These are phyloP conservation scores for Ophonus ardosiacus DNA, from an alignment of 2,888 invertebrate genomes.

Conservation along the genomic window DNA sequence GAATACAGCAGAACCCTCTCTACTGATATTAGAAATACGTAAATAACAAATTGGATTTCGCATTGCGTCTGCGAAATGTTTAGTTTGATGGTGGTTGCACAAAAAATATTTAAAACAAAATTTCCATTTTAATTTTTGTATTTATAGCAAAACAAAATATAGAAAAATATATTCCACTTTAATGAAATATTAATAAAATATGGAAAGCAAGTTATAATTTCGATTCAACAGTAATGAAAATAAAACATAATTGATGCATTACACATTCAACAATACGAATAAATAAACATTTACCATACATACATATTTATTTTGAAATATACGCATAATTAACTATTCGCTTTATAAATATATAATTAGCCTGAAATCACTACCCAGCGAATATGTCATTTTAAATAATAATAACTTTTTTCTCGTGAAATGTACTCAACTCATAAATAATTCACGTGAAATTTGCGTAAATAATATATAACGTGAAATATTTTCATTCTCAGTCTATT, in stretches of 20 bases:
- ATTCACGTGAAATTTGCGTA: constrained; percentile 27
- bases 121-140: too few relatives aligned
- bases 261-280: not conserved
- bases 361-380: not conserved
- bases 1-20: too few relatives aligned
- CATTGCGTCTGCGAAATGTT: too few relatives aligned
- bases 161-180: too few relatives aligned
- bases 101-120: too few relatives aligned
- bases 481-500: constrained; percentile 3
- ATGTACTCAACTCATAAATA: constrained; percentile 1
- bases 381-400: constrained; percentile 25
- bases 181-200: too few relatives aligned
- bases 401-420: constrained; percentile 8
- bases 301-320: not conserved
- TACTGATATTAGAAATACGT: too few relatives aligned
- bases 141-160: too few relatives aligned
- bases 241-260: not conserved
- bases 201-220: too few relatives aligned
- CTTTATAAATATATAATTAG: constrained; percentile 5
- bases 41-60: too few relatives aligned
- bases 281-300: not conserved
- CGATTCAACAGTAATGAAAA: too few relatives aligned
- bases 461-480: constrained; percentile 20
- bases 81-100: too few relatives aligned
- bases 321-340: not conserved